Evolutionary conservation across 2,113 vertebrate species (phyloP).

Genomic region (Ciconia stormi): DNA sequence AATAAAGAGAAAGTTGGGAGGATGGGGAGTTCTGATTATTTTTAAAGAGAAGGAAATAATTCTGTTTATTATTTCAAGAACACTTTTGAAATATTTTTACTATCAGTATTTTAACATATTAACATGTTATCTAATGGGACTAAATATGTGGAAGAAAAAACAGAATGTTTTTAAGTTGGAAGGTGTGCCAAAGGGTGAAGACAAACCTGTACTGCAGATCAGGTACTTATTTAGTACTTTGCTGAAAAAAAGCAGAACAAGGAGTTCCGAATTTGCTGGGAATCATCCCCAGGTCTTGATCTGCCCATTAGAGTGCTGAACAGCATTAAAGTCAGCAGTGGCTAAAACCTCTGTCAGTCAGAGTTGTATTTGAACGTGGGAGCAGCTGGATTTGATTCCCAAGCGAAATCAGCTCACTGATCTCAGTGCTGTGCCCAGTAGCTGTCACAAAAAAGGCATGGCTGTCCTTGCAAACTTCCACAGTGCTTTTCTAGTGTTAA

Average conservation of each 20-base stretch:
- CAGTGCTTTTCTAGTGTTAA: not conserved
- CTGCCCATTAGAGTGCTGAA: not conserved
- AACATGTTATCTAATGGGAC: not conserved
- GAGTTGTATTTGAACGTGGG: not conserved
- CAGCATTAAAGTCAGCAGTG: not conserved
- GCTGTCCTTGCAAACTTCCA: conserved; percentile 19
- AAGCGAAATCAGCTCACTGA: not conserved
- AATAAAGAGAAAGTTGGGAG: not conserved
- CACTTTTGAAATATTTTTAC: not conserved
- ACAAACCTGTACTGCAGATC: not conserved
- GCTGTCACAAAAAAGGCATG: not conserved
- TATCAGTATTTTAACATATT: not conserved
- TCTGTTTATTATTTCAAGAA: not conserved
- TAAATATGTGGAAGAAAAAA: not conserved
- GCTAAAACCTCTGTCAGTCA: not conserved
- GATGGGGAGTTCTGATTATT: not conserved
- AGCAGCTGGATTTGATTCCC: conserved; percentile 12
- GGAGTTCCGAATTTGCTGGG: not conserved
- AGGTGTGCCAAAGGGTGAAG: not conserved
- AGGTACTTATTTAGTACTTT: not conserved
- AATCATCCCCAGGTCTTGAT: not conserved
- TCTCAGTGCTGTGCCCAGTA: not conserved
- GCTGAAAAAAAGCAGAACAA: not conserved
- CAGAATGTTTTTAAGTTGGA: not conserved
- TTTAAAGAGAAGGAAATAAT: not conserved